phyloP scores from a whole-genome alignment of 2,113 vertebrate species.

The Siphamia tubifer region DNA sequence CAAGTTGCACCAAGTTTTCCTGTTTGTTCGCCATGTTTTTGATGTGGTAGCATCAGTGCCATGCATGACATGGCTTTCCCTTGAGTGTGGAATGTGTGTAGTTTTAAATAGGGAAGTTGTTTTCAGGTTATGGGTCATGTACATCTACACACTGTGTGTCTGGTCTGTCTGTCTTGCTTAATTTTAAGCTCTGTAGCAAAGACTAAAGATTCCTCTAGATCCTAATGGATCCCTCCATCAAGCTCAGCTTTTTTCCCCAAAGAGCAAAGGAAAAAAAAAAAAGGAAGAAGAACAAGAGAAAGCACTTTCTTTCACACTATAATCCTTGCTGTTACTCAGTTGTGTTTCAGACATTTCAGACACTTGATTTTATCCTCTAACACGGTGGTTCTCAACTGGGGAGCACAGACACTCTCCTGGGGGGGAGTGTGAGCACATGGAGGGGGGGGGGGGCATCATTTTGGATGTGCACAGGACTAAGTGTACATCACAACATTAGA shows the following conservation, averaged over 20 bases:
- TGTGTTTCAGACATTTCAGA: too few relatives aligned
- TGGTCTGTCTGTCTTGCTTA: not conserved
- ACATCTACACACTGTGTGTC: too few relatives aligned
- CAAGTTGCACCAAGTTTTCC: slow-evolving; percentile 34
- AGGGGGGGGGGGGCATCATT: too few relatives aligned
- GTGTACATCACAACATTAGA: too few relatives aligned
- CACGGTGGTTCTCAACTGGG: too few relatives aligned
- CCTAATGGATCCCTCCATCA: not conserved
- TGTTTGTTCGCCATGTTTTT: slow-evolving; percentile 36
- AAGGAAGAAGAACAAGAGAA: not conserved
- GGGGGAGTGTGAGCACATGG: too few relatives aligned
- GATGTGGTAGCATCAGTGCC: not conserved
- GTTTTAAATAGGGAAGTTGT: not conserved
- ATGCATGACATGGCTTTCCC: not conserved
- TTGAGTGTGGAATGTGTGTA: not conserved
- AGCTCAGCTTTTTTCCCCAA: not conserved
- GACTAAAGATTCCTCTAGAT: too few relatives aligned
- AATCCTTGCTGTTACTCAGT: not conserved
- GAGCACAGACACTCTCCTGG: too few relatives aligned
- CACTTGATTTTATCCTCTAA: too few relatives aligned
- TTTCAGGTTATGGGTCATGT: not conserved
- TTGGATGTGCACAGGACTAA: too few relatives aligned
- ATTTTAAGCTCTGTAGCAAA: not conserved
- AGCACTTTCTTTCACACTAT: not conserved
- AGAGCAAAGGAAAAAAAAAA: slow-evolving; percentile 8